Percentiles rank a stretch among this genome's conserved stretches.
Conservation (phyloP, 2,113 vertebrate species). For the Saccopteryx bilineata region DNA sequence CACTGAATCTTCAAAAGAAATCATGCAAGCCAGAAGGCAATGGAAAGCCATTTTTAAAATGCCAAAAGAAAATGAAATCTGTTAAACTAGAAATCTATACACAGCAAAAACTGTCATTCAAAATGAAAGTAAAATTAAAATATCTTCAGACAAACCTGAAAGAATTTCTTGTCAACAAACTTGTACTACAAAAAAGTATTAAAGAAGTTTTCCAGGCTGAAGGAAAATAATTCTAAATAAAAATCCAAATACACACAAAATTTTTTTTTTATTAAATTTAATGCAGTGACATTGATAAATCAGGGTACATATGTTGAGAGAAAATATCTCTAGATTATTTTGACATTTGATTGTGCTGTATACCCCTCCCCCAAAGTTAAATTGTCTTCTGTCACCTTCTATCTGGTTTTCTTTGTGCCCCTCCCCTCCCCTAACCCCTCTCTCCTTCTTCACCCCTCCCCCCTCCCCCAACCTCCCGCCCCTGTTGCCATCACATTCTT, state of each 20-base stretch:
- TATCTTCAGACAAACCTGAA: not conserved
- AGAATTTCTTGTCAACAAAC: not conserved
- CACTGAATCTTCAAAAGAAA: not conserved
- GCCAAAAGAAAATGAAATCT: not conserved
- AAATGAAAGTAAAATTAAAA: not conserved
- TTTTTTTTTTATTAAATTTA: too few relatives aligned
- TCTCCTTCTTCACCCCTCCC: too few relatives aligned
- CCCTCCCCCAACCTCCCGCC: too few relatives aligned
- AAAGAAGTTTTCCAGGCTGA: not conserved
- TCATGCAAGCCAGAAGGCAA: not conserved
- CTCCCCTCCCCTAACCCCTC: too few relatives aligned
- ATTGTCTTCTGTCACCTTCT: too few relatives aligned
- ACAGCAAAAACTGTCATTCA: not conserved
- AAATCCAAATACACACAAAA: not conserved
- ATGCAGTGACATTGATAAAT: too few relatives aligned
- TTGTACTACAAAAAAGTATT: not conserved
- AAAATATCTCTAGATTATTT: too few relatives aligned
- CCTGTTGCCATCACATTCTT: too few relatives aligned
- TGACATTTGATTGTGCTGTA: too few relatives aligned
- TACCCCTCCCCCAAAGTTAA: too few relatives aligned
- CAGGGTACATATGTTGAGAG: too few relatives aligned
- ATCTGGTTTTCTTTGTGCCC: too few relatives aligned
- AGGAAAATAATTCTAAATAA: not conserved
- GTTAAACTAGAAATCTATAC: slow-evolving; percentile 11
- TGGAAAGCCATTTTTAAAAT: not conserved